These are phyloP conservation scores for Erebia aethiops DNA, from an alignment of 2,888 invertebrate species.

Conservation along the genomic window DNA sequence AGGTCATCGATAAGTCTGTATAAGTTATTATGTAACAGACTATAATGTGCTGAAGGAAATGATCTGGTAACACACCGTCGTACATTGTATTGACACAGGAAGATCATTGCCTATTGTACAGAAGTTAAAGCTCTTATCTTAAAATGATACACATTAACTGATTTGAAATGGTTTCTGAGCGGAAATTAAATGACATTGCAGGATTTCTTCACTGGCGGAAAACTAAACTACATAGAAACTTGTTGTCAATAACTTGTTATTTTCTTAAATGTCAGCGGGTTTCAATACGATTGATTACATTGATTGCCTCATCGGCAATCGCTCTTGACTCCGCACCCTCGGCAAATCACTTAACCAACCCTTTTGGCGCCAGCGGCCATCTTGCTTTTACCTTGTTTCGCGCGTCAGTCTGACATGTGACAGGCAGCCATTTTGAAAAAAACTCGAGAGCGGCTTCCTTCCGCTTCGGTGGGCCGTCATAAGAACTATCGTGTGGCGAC, in stretches of 20 bases:
- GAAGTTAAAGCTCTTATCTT: too few species aligned
- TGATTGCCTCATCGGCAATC: not conserved
- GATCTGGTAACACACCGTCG: not conserved
- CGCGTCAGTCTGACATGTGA: constrained; percentile 73
- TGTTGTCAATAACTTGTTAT: not conserved
- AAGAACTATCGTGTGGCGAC: constrained; percentile 76
- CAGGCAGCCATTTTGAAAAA: constrained; percentile 81
- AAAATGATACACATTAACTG: too few species aligned
- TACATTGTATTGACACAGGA: too few species aligned
- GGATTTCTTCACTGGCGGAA: too few species aligned
- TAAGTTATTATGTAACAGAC: constrained; percentile 13
- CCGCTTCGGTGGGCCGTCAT: constrained; percentile 76
- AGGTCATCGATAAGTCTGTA: constrained; percentile 28
- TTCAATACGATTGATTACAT: constrained; percentile 3
- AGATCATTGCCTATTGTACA: too few species aligned
- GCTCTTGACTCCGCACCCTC: constrained; percentile 11
- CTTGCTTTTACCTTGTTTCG: constrained; percentile 69
- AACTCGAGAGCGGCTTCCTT: constrained; percentile 80
- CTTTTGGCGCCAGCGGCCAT: constrained; percentile 55
- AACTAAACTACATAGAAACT: not conserved
- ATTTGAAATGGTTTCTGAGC: too few species aligned
- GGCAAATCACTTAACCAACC: constrained; percentile 15
- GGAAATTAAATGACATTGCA: too few species aligned
- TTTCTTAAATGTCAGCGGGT: not conserved
- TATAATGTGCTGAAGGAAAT: too few species aligned